Evolutionary conservation across 1,140 invertebrate genomes (phyloP), one percentile per base, ranked within the genome.

Genomic region (Ditylenchus dipsaci): DNA sequence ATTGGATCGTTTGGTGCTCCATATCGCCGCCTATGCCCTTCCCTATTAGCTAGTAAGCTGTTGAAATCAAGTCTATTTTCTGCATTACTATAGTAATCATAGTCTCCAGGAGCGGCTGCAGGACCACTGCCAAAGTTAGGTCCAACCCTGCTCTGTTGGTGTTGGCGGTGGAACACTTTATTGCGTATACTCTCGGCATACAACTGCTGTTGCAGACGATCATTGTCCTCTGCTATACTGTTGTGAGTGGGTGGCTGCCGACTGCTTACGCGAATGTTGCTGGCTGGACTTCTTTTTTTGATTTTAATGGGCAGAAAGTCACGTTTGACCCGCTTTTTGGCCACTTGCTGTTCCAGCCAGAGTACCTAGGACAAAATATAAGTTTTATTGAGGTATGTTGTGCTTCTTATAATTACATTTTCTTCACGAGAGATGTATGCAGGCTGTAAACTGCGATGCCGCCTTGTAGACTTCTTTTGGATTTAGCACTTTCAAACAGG

Each of bases 261-360:
- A 15, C 33, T 13, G 53, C 26, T 47, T 65, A 33, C 7, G 49
- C 62, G 17, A 62, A 65, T 38, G 47, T 26, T 38, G 30, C 27
- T 42, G 62, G 19, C 15, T 26, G 17, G 42, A 58, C 29, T 57
- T 30, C 17, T 60, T 21, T 26, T 19, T 53, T 19, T 53, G 49
- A 53, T 29, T 58, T 70, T 26, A 38, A 56, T 21, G 23, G n/a
- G 57, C n/a, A 63, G 63, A 33, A 78, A 92, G 85, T 93, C 91
- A 33, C 93, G 86, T 86, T 96, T 96, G 53, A 89, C 88, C 26
- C 93, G 87, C 56, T 87, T 88, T 84, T 90, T 92, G 77, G 92
- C 91, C 59, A 91, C 88, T 83, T 96, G 93, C 79, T 97, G 94
- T 81, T 95, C 90, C 65, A 93, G 89, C 93, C 93, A 96, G 73